These are phyloP conservation scores for Gryon sp. DNA, from an alignment of 1,140 invertebrate genomes.

Conservation along the genomic window DNA sequence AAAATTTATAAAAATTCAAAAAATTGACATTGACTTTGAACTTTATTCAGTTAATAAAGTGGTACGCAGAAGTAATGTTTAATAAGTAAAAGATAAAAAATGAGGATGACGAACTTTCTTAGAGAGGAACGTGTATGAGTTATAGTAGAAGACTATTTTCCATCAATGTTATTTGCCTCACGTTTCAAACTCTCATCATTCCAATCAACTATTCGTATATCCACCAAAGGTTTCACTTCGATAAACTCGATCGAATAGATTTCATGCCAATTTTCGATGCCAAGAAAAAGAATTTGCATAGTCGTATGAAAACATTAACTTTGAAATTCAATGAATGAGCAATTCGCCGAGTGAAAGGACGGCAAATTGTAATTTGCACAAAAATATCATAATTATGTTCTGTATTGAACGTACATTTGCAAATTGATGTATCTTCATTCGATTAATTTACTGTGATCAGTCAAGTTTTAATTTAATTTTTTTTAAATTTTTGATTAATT, in stretches of 20 bases:
- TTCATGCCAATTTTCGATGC: slow-evolving; percentile 46
- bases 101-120: slow-evolving; percentile 30
- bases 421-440: background rate
- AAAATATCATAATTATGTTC: slow-evolving; percentile 15
- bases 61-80: no score
- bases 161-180: slow-evolving; percentile 31
- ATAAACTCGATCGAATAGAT: slow-evolving; percentile 38
- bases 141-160: slow-evolving; percentile 20
- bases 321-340: slow-evolving; percentile 32
- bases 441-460: no score
- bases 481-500: no score
- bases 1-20: no score
- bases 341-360: slow-evolving; percentile 34
- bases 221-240: slow-evolving; percentile 43
- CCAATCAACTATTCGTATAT: slow-evolving; percentile 39
- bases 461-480: background rate
- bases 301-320: slow-evolving; percentile 32
- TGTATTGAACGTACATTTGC: background rate
- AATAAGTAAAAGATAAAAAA: no score
- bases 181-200: slow-evolving; percentile 47
- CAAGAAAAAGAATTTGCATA: slow-evolving; percentile 44
- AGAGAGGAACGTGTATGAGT: slow-evolving; percentile 9
- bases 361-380: no score
- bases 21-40: no score
- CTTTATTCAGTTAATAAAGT: no score